Conservation (phyloP, 1,140 invertebrate species). For the Bombus soroeensis region DNA sequence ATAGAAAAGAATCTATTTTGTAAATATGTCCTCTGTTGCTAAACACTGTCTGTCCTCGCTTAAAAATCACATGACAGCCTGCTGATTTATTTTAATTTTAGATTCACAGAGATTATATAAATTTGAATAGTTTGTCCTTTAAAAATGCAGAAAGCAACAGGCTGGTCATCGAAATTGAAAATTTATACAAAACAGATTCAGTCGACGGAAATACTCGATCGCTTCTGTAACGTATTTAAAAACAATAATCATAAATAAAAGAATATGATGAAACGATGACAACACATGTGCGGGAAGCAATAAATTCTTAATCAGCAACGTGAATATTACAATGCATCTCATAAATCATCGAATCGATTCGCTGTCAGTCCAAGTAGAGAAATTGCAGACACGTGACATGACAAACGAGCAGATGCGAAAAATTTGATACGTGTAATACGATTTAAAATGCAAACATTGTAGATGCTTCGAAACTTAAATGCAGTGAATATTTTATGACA, state of each 20-base stretch:
- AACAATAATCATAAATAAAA: too few relatives aligned
- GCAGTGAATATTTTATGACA: background rate
- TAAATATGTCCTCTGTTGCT: too few relatives aligned
- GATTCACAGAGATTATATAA: too few relatives aligned
- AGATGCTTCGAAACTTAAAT: background rate
- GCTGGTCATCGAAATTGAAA: too few relatives aligned
- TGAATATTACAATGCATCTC: background rate
- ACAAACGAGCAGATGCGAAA: background rate
- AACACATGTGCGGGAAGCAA: background rate
- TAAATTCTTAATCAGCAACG: background rate
- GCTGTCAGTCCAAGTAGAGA: background rate
- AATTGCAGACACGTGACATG: background rate
- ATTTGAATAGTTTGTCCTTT: too few relatives aligned
- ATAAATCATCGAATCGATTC: background rate
- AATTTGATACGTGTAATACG: background rate
- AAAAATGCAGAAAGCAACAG: too few relatives aligned
- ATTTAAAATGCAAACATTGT: background rate
- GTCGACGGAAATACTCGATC: too few relatives aligned
- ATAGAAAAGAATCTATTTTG: too few relatives aligned
- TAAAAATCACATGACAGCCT: too few relatives aligned
- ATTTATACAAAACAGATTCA: too few relatives aligned
- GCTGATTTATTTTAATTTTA: too few relatives aligned
- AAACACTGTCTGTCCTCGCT: too few relatives aligned
- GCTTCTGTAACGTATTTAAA: background rate
- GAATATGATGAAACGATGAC: background rate